Evolutionary conservation across 2,888 invertebrate species (phyloP), one percentile per base, ranked within the genome.

Genomic region (Eulithis testata): DNA sequence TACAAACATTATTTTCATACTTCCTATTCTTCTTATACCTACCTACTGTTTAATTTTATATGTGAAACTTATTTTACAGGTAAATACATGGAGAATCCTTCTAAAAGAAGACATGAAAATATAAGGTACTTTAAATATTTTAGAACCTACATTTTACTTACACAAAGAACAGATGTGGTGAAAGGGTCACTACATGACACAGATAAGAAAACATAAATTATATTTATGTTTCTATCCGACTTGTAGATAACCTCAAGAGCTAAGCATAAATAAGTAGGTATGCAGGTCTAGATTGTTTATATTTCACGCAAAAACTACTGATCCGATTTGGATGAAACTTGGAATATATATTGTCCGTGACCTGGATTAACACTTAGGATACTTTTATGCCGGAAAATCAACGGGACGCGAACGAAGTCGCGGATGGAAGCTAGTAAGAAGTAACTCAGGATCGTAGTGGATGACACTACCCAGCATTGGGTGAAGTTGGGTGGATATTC

Each of bases 51-150:
- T 51, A 31, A 11, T 51, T 14, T 31, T 53, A 11, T 63, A 54
- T 56, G 37, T 64, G 9, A 40, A 60, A 58, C n/a, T 21, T 12
- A 9, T 63, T n/a, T 77, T 80, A 65, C 76, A 92, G 92, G 82
- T 71, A 90, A 93, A 78, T 95, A 94, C 76, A 79, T 91, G 71
- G 90, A 93, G 79, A 89, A 94, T 71, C 87, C 93, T 8, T 72
- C 76, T 45, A 89, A 88, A 66, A 84, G 84, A 63, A 83, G 82
- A 66, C 86, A 91, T 81, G 90, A 92, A 67, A 91, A 93, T 79
- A 88, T 94, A 50, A 90, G 90, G 92, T 91, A 79, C 6, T 6
- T 31, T 2, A 6, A 6, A 5, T 31, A 5, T 31, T 31, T 31
- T 5, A 47, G 9, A 4, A 11, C 11, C 51, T 8, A 9, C 9